Percentiles rank a stretch among this genome's conserved stretches.
These are phyloP conservation scores for Thera obeliscata DNA, from an alignment of 2,888 invertebrate species.

Conservation along the genomic window DNA sequence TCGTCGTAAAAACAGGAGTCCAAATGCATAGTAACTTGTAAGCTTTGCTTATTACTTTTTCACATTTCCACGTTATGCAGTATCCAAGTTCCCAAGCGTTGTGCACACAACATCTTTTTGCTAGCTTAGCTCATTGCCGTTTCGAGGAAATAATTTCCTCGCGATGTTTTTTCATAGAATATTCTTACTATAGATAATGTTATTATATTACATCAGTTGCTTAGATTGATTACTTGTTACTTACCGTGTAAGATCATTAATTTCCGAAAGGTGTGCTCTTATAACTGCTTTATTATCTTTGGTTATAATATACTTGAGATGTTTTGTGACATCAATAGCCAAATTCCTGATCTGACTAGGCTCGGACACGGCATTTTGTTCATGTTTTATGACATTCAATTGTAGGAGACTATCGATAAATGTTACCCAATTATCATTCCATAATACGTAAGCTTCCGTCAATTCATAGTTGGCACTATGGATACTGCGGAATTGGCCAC, in stretches of 20 bases:
- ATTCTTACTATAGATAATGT: too few relatives aligned
- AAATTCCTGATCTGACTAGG: slow-evolving; percentile 75
- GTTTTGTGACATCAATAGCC: slow-evolving; percentile 43
- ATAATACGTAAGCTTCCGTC: slow-evolving; percentile 69
- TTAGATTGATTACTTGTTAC: slow-evolving; percentile 3
- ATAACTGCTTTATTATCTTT: slow-evolving; percentile 30
- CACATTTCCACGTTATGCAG: too few relatives aligned
- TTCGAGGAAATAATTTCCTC: too few relatives aligned
- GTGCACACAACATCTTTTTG: too few relatives aligned
- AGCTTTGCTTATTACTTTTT: too few relatives aligned
- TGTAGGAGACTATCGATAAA: slow-evolving; percentile 93
- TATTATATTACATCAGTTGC: too few relatives aligned
- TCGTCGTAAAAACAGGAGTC: too few relatives aligned
- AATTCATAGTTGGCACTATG: slow-evolving; percentile 39
- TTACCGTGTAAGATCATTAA: slow-evolving; percentile 43
- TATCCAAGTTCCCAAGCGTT: too few relatives aligned
- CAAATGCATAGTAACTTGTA: too few relatives aligned
- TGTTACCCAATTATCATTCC: slow-evolving; percentile 92
- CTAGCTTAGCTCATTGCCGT: too few relatives aligned
- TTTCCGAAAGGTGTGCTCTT: slow-evolving; percentile 35
- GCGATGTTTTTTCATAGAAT: too few relatives aligned
- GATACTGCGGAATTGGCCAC: slow-evolving; percentile 56
- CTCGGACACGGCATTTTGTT: slow-evolving; percentile 84
- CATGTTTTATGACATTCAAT: slow-evolving; percentile 85
- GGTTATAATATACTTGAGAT: slow-evolving; percentile 17